Evolutionary conservation across 1,140 invertebrate genomes (phyloP).

Genomic region (Drosophila takahashii): DNA sequence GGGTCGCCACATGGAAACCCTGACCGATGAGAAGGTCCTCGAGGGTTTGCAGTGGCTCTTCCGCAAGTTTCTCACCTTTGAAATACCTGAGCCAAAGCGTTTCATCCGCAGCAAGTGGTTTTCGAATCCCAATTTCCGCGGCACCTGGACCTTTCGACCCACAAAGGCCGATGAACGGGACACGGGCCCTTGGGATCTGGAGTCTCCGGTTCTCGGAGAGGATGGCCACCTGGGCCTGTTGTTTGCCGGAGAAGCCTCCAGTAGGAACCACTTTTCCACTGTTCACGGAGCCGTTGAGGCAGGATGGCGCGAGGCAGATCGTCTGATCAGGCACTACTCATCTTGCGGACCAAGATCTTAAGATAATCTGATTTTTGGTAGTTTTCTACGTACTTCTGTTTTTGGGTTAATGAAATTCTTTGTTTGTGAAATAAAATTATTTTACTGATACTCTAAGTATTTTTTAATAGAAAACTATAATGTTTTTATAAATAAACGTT

Average conservation of each 20-base stretch:
- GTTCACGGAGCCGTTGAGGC: constrained; percentile 93
- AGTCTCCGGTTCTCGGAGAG: constrained; percentile 34
- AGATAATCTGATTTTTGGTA: background rate
- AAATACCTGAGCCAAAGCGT: constrained; percentile 30
- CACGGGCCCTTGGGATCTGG: constrained; percentile 74
- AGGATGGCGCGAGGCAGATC: constrained; percentile 90
- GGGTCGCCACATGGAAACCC: constrained; percentile 85
- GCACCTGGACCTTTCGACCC: constrained; percentile 89
- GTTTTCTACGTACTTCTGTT: background rate
- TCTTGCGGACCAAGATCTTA: background rate
- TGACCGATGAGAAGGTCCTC: constrained; percentile 84
- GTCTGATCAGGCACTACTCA: constrained; percentile 40
- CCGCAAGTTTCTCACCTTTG: constrained; percentile 28
- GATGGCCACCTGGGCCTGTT: constrained; percentile 82
- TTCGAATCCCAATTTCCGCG: constrained; percentile 88
- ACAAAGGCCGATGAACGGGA: constrained; percentile 85
- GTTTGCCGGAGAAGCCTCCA: constrained; percentile 91
- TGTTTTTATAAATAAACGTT: no score
- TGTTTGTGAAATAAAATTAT: background rate
- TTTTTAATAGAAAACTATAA: no score
- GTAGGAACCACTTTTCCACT: constrained; percentile 88
- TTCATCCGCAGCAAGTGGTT: constrained; percentile 86
- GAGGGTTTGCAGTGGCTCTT: constrained; percentile 84
- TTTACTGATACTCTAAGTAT: background rate
- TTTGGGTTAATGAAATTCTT: background rate